These are phyloP conservation scores for Sebastes taczanowskii DNA, from an alignment of 2,797 vertebrate species.

Conservation along the genomic window DNA sequence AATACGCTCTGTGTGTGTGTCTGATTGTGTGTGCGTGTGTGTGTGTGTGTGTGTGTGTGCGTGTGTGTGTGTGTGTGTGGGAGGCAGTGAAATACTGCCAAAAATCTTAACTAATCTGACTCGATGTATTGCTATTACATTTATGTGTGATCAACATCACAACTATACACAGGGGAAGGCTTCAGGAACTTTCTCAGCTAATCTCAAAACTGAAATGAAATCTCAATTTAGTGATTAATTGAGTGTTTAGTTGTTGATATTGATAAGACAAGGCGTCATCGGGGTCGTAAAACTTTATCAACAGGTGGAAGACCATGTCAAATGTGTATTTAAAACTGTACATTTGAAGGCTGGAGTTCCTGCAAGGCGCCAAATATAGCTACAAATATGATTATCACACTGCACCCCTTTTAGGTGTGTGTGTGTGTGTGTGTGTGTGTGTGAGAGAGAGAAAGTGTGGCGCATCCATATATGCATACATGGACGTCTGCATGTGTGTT, in stretches of 20 bases:
- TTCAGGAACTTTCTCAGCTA: background rate
- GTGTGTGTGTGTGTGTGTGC: fast-evolving
- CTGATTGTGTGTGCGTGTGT: no score
- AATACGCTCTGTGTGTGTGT: conserved; percentile 33
- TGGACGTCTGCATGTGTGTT: conserved; percentile 57
- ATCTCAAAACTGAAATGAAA: background rate
- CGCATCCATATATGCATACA: conserved; percentile 25
- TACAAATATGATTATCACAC: background rate
- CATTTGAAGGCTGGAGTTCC: background rate
- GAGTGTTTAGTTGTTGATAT: background rate
- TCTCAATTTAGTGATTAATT: background rate
- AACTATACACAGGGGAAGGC: background rate
- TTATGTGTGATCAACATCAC: background rate
- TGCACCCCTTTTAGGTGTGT: background rate
- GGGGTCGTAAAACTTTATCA: conserved; percentile 4
- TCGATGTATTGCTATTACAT: background rate
- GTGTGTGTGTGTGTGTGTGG: no score
- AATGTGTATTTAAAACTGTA: background rate
- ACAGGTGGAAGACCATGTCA: background rate
- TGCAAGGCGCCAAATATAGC: background rate
- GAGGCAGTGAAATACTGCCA: background rate
- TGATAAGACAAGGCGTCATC: background rate
- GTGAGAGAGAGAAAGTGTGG: background rate
- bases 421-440: background rate
- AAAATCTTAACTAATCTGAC: background rate